Conservation (phyloP, 2,113 vertebrate genomes). For the Phylloscopus whistleri region DNA sequence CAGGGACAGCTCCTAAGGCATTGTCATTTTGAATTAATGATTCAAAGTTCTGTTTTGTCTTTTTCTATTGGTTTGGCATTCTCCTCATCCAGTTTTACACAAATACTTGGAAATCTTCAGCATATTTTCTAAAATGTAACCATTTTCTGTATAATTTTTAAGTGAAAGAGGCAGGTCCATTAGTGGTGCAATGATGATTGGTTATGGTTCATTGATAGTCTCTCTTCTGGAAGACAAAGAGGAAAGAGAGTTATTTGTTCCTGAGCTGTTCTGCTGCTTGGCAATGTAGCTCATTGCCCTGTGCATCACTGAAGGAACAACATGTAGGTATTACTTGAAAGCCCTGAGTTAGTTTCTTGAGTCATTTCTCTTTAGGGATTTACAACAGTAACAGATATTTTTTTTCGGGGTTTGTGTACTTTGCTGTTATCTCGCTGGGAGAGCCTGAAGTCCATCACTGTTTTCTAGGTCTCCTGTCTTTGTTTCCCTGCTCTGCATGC, state of each 20-base stretch:
- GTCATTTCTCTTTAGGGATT: neutral
- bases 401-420: neutral
- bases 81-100: neutral
- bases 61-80: neutral
- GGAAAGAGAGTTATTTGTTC: neutral
- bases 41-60: neutral
- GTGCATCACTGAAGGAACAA: neutral
- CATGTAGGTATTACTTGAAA: neutral
- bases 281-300: neutral
- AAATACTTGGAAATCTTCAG: neutral
- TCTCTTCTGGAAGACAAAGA: neutral
- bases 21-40: neutral
- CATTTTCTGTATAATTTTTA: neutral
- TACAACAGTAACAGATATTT: neutral
- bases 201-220: neutral
- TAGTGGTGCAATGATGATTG: neutral
- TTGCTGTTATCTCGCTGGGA: neutral
- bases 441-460: neutral
- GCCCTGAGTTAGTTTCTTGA: neutral
- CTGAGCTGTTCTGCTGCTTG: neutral
- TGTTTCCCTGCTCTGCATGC: neutral
- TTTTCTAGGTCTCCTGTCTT: neutral
- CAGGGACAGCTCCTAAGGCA: neutral
- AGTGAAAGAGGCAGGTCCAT: neutral
- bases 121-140: neutral